phyloP scores from a whole-genome alignment of 2,888 invertebrate genomes.

The Sphaeridia pumilis region DNA sequence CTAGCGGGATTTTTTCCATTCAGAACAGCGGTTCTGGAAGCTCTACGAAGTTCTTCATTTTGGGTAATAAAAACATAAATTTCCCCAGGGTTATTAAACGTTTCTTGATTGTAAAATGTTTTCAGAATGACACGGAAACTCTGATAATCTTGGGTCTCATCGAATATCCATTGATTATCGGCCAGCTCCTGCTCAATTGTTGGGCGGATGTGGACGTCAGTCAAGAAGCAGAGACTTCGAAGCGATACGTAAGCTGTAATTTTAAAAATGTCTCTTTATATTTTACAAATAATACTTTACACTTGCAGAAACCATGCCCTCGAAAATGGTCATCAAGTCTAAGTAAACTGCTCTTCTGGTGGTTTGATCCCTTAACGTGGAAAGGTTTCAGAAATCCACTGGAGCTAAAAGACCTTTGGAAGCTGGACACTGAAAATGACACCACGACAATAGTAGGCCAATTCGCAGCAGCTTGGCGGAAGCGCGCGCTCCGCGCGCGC shows the following conservation, averaged over 20 bases:
- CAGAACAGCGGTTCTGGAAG: conserved; percentile 19
- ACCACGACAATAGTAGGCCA: conserved; percentile 38
- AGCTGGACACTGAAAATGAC: conserved; percentile 42
- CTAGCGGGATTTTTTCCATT: conserved; percentile 38
- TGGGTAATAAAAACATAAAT: not conserved
- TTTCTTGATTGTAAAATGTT: not conserved
- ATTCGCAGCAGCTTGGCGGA: conserved; percentile 41
- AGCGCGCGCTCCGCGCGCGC: conserved; percentile 8
- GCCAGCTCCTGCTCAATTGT: conserved; percentile 65
- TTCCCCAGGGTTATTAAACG: no score
- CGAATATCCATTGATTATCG: conserved; percentile 47
- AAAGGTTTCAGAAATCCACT: conserved; percentile 45
- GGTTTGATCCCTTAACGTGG: conserved; percentile 53
- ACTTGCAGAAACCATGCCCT: conserved; percentile 65
- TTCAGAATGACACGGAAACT: not conserved
- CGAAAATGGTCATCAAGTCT: conserved; percentile 74
- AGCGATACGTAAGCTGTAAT: not conserved
- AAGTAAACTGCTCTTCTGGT: conserved; percentile 71
- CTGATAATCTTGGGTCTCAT: conserved; percentile 50
- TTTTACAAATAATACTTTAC: not conserved
- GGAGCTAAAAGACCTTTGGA: conserved; percentile 45
- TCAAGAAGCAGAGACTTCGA: not conserved
- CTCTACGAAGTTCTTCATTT: not conserved
- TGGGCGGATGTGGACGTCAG: conserved; percentile 52
- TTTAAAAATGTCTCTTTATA: not conserved